Base-by-base conservation (phyloP, 53 echinoderm and acorn worm species). In the Holothuria leucospilota region DNA sequence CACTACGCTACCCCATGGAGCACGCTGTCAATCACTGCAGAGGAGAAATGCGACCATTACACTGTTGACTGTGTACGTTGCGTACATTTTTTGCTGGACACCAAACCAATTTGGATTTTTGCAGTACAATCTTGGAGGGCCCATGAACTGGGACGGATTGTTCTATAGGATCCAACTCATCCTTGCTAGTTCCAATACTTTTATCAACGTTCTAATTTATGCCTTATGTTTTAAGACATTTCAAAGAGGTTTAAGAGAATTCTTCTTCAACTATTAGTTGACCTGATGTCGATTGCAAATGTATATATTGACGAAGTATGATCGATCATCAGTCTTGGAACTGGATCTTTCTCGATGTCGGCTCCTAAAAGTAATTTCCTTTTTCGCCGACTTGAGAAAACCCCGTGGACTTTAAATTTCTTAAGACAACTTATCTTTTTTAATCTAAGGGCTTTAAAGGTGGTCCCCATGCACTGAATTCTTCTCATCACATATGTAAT, bases 21-120 rank as follows among this genome's bases (percentile, higher is more conserved):
- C 93, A 91, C 10, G 84, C 78, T 34, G 46, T 71, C 14, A 41
- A 71, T 68, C 68, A 13, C 4, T 89, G 49, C 92, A 89, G 27
- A 86, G 93, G 15, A 68, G 85, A 53, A 95, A 95, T 66, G 81
- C 93, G 29, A 93, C 95, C 72, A 89, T 91, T 63, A 95, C 95
- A 1, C 82, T 93, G 9, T 84, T 91, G 21, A 89, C 87, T 59
- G 85, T 95, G 28, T 95, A 84, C 40, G 28, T 93, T 49, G 72
- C 85, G 15, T 95, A 91, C 86, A 65, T 94, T 27, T 89, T 94
- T 71, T 95, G 95, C 85, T 95, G 95, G 95, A 87, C 92, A 0
- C 90, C 86, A 8, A 86, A 94, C 71, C 94, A 94, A 59, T 87
- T 90, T 71, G 86, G 84, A 8, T 90, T 95, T 71, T 77, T 92